phyloP scores from a whole-genome alignment of 2,797 vertebrate genomes.

The Sebastes hubbsi region DNA sequence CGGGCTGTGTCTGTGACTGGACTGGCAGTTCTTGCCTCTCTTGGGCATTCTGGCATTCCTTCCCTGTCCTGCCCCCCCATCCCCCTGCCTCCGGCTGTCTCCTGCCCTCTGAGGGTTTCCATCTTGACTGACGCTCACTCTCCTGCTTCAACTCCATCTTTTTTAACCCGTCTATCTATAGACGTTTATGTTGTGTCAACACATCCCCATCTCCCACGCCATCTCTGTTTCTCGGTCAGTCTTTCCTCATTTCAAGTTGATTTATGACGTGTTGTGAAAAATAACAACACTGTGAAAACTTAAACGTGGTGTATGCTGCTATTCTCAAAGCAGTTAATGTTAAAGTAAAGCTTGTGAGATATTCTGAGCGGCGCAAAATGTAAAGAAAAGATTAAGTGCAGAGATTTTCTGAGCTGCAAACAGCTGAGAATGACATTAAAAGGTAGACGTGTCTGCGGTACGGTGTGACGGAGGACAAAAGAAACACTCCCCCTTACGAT shows the following conservation, averaged over 20 bases:
- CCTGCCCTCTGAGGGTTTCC: constrained; percentile 71
- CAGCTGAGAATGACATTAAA: neutral
- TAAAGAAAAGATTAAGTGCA: neutral
- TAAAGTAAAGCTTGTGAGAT: neutral
- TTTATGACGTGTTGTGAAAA: neutral
- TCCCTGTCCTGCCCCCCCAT: constrained; percentile 56
- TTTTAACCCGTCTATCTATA: constrained; percentile 30
- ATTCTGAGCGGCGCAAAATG: neutral
- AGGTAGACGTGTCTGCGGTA: neutral
- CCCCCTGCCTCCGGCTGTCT: constrained; percentile 73
- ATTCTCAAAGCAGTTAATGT: neutral
- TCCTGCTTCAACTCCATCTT: constrained; percentile 46
- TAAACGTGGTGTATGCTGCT: no score
- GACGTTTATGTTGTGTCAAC: constrained; percentile 7
- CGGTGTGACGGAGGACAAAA: constrained; percentile 5
- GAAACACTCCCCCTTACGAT: constrained; percentile 12
- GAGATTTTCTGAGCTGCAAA: neutral
- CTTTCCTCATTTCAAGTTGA: neutral
- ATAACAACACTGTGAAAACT: neutral
- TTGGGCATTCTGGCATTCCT: constrained; percentile 92
- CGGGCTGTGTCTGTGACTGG: constrained; percentile 83
- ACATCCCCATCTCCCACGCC: constrained; percentile 8
- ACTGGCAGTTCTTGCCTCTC: constrained; percentile 87
- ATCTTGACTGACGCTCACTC: constrained; percentile 57
- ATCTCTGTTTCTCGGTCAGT: neutral